Conservation (phyloP, 1,140 invertebrate species). For the Drosophila sechellia region DNA sequence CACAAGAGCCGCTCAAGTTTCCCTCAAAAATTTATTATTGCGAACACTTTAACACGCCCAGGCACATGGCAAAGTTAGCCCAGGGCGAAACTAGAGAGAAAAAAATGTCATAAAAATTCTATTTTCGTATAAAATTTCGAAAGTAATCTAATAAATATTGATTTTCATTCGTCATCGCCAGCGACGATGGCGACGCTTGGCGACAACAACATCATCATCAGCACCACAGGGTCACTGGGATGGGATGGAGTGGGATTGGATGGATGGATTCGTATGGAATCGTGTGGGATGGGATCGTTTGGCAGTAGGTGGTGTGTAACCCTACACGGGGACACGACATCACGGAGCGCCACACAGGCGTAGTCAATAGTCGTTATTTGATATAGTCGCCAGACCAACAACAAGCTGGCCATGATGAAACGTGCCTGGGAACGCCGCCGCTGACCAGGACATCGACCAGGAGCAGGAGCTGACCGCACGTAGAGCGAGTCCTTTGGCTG, state of each 20-base stretch:
- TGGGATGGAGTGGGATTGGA: conserved; percentile 3
- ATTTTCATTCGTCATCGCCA: conserved; percentile 84
- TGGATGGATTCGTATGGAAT: background rate
- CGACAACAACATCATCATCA: conserved; percentile 56
- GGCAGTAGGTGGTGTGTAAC: conserved; percentile 54
- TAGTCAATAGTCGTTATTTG: conserved; percentile 83
- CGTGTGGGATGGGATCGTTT: background rate
- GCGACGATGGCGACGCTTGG: conserved; percentile 57
- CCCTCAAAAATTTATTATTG: conserved; percentile 55
- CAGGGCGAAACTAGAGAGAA: conserved; percentile 19
- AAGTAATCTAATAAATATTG: conserved; percentile 85
- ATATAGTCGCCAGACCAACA: conserved; percentile 77
- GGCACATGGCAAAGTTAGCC: conserved; percentile 42
- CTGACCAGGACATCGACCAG: conserved; percentile 66
- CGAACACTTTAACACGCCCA: conserved; percentile 38
- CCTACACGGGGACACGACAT: conserved; percentile 65
- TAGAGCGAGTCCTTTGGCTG: conserved; percentile 60
- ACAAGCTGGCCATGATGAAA: conserved; percentile 77
- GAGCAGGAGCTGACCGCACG: conserved; percentile 69
- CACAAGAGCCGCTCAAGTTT: conserved; percentile 4
- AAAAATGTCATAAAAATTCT: conserved; percentile 83
- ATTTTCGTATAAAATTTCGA: conserved; percentile 84
- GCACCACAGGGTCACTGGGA: conserved; percentile 24
- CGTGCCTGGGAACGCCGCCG: conserved; percentile 69
- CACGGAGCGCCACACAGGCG: conserved; percentile 55